phyloP scores from a whole-genome alignment of 2,888 invertebrate genomes.

The Catocala fraxini region DNA sequence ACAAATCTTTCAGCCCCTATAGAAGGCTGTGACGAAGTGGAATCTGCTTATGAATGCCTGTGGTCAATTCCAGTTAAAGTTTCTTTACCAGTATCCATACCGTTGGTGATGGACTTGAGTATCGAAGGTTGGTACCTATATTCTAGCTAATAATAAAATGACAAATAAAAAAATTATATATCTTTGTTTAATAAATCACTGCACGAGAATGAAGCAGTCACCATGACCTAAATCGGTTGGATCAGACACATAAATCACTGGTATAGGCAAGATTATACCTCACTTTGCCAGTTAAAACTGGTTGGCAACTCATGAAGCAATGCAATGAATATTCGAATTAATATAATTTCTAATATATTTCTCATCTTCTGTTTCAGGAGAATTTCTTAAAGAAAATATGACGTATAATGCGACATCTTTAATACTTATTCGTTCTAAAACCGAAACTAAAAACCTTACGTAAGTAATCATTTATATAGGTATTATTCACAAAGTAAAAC shows the following conservation, averaged over 20 bases:
- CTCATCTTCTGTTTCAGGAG: conserved; percentile 55
- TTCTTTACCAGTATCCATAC: conserved; percentile 61
- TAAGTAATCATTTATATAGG: conserved; percentile 51
- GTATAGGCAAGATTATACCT: too few relatives aligned
- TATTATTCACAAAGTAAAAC: too few relatives aligned
- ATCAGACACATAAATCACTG: too few relatives aligned
- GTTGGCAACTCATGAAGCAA: too few relatives aligned
- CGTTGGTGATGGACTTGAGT: conserved; percentile 62
- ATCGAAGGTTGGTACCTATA: conserved; percentile 56
- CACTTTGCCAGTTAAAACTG: too few relatives aligned
- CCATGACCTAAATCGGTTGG: too few relatives aligned
- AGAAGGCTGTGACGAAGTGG: conserved; percentile 56
- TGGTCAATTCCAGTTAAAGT: conserved; percentile 68
- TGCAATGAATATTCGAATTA: too few relatives aligned
- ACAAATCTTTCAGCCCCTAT: conserved; percentile 58
- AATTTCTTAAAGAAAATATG: conserved; percentile 54
- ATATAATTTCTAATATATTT: neutral
- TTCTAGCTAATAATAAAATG: too few relatives aligned
- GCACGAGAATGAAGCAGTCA: too few relatives aligned
- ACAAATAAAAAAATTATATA: too few relatives aligned
- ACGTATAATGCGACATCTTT: conserved; percentile 61
- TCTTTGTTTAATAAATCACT: too few relatives aligned
- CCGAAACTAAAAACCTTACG: conserved; percentile 38
- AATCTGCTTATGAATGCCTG: conserved; percentile 48
- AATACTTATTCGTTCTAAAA: conserved; percentile 48